phyloP scores from a whole-genome alignment of 2,888 invertebrate genomes.

The Scaptomyza flava region DNA sequence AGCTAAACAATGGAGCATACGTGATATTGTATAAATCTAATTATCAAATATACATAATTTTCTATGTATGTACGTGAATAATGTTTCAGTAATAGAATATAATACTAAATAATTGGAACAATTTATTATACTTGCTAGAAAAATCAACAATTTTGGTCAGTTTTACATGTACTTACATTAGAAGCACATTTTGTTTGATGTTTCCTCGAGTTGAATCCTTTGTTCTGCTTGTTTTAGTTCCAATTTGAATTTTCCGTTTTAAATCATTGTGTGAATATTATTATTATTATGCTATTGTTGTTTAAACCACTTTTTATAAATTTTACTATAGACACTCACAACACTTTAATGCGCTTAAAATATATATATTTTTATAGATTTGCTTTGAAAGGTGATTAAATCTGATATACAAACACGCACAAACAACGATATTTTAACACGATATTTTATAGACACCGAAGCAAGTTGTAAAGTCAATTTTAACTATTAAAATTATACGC shows the following conservation, averaged over 20 bases:
- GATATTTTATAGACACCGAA: conserved; percentile 47
- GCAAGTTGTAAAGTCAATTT: conserved; percentile 16
- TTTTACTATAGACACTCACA: conserved; percentile 23
- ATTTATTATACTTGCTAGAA: background rate
- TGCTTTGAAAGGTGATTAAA: conserved; percentile 11
- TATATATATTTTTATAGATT: conserved; percentile 7
- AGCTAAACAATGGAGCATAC: conserved; percentile 68
- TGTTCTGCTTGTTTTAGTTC: background rate
- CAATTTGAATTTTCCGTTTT: conserved; percentile 21
- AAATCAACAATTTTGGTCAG: conserved; percentile 14
- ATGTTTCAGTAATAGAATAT: conserved; percentile 12
- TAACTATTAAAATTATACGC: conserved; percentile 18
- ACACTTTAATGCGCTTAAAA: conserved; percentile 2
- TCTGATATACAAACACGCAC: conserved; percentile 23
- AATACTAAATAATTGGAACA: background rate
- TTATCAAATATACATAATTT: background rate
- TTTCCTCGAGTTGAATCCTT: conserved; percentile 5
- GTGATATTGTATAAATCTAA: conserved; percentile 24
- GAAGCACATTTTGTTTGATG: conserved; percentile 29
- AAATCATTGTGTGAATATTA: conserved; percentile 2
- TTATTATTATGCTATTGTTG: conserved; percentile 15
- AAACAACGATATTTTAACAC: conserved; percentile 11
- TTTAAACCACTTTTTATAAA: conserved; percentile 1
- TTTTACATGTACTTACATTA: conserved; percentile 54
- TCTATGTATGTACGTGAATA: background rate